Evolutionary conservation across 64 coral and sea anemone genomes (phyloP), one percentile per base, ranked within the genome.

Genomic region (Catalaphyllia jardinei): DNA sequence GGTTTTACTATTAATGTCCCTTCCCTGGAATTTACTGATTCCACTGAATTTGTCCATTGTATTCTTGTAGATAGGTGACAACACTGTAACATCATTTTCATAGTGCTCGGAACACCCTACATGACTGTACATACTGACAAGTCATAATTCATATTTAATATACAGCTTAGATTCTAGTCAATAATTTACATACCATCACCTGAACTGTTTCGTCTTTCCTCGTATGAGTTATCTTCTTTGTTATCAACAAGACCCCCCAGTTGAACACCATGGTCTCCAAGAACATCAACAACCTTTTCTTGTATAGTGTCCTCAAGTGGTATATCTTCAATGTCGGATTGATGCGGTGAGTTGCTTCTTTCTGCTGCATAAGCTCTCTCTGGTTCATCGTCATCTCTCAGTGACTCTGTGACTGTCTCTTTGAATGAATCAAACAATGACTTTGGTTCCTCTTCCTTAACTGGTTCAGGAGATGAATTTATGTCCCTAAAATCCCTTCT

Each of bases 211-310:
- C 22, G 51, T 61, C n/a, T 67, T n/a, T 31, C 80, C 20, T 67
- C 46, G 24, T 8, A 60, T 46, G 80, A 12, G 12, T 33, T 71
- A 18, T 71, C 62, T 42, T 71, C 18, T 63, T 39, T 85, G 3
- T 69, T 33, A 51, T 71, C 30, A 10, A 85, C 67, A 19, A 85
- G 22, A 24, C 71, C 24, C 4, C 38, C 81, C 7, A 85, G 22
- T 46, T 63, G 22, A 71, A 85, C 35, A 0, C 81, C 81, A 51
- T 52, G 24, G 20, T 71, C 81, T 71, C 81, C 81, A 16, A 85
- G 81, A 50, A 85, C 62, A 52, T 85, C 35, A 65, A 31, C 30
- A 10, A 67, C 20, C 31, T 85, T 25, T 4, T 83, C 30, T 39
- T 42, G 19, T 24, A 85, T 71, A 51, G 22, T 50, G 27, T 71